Conservation (phyloP, 2,113 vertebrate genomes). For the Furnarius figulus region DNA sequence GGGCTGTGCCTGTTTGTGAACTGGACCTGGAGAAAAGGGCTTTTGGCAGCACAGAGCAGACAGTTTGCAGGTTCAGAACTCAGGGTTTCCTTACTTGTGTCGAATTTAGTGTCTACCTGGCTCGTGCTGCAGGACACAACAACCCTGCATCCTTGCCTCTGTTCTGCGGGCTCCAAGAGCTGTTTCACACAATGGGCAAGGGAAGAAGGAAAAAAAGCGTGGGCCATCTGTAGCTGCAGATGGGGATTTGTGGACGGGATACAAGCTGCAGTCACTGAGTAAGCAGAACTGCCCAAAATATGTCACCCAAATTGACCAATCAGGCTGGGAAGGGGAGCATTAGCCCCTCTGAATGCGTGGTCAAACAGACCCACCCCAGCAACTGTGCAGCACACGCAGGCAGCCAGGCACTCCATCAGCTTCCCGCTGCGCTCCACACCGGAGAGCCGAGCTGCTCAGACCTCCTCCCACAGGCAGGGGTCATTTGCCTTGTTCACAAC, state of each 20-base stretch:
- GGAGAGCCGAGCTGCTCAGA: background rate
- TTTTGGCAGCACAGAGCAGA: background rate
- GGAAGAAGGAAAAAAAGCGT: background rate
- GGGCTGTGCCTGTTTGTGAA: background rate
- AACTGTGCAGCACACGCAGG: background rate
- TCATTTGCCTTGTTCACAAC: background rate
- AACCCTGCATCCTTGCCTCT: background rate
- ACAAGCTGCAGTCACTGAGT: constrained; percentile 72
- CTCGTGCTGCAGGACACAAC: background rate
- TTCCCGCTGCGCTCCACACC: background rate
- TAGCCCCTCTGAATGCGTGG: background rate
- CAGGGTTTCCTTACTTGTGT: background rate
- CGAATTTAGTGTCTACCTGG: constrained; percentile 12
- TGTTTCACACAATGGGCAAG: constrained; percentile 39
- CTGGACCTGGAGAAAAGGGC: background rate
- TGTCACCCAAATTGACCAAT: constrained; percentile 77
- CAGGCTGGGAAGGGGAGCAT: constrained; percentile 48
- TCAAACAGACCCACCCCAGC: constrained; percentile 12
- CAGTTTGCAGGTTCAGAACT: background rate
- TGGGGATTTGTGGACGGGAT: constrained; percentile 76
- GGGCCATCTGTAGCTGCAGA: constrained; percentile 79
- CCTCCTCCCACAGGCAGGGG: background rate
- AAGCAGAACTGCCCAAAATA: constrained; percentile 76
- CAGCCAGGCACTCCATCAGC: background rate
- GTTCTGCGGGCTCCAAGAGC: constrained; percentile 48